A percentile compares a stretch with the other conserved stretches of the same genome.
Evolutionary conservation across 2,888 invertebrate genomes (phyloP).

Genomic region (Chironomus riparius): DNA sequence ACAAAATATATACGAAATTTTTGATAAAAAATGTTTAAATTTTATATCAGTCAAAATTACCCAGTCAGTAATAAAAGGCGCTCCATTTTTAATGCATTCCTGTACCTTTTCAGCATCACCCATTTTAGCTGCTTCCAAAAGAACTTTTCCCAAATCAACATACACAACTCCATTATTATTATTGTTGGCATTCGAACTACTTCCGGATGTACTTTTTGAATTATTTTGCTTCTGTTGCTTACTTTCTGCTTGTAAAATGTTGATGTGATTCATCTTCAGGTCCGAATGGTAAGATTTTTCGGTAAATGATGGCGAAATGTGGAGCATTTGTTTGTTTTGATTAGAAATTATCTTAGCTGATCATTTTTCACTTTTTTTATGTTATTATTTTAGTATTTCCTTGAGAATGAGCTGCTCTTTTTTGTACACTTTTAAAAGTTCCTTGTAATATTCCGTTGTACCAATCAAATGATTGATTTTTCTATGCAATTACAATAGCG

Average conservation of each 20-base stretch:
- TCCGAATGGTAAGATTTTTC: neutral
- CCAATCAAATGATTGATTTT: too few species aligned
- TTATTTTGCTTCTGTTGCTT: neutral
- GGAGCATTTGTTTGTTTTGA: neutral
- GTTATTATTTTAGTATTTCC: neutral
- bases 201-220: slow-evolving; percentile 17
- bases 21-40: slow-evolving; percentile 27
- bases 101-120: slow-evolving; percentile 70
- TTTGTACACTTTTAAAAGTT: neutral
- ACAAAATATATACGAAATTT: neutral
- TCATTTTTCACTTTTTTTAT: neutral
- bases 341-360: neutral
- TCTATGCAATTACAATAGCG: neutral
- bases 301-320: neutral
- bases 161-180: slow-evolving; percentile 35
- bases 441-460: too few species aligned
- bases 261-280: neutral
- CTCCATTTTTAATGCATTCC: slow-evolving; percentile 72
- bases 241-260: neutral
- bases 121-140: slow-evolving; percentile 68
- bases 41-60: slow-evolving; percentile 44
- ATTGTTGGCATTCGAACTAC: slow-evolving; percentile 15
- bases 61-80: slow-evolving; percentile 90
- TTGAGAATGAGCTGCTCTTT: neutral
- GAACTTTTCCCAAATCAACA: slow-evolving; percentile 73